Percentiles rank a stretch among this genome's conserved stretches.
phyloP scores from a whole-genome alignment of 2,797 vertebrate genomes.

The Echiichthys vipera region DNA sequence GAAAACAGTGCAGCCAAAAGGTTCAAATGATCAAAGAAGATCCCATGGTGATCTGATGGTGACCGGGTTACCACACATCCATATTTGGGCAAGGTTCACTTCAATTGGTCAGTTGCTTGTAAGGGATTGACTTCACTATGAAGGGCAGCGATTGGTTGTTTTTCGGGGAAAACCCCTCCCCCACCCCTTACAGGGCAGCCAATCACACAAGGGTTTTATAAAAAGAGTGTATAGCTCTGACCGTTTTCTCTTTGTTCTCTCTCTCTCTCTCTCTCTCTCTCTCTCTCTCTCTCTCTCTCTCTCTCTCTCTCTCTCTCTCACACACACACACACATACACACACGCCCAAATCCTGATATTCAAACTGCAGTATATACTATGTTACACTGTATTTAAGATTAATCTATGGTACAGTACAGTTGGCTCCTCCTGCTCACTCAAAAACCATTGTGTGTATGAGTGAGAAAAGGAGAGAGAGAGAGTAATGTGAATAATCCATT shows the following conservation, averaged over 20 bases:
- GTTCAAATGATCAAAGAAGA: neutral
- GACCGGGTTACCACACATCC: conserved; percentile 20
- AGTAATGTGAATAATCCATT: neutral
- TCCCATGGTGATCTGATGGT: neutral
- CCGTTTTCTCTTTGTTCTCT: conserved; percentile 10
- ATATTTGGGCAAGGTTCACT: conserved; percentile 31
- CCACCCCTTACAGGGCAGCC: conserved; percentile 27
- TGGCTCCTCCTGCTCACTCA: neutral
- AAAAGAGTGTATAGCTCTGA: neutral
- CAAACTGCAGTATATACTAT: conserved; percentile 1
- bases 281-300: neutral
- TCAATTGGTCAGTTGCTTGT: conserved; percentile 13
- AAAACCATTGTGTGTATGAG: neutral
- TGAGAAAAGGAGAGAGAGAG: neutral
- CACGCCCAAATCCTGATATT: neutral
- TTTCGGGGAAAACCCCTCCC: neutral
- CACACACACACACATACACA: neutral
- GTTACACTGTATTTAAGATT: neutral
- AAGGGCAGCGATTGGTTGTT: conserved; percentile 21
- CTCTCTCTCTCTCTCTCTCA: too few species aligned
- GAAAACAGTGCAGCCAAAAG: neutral
- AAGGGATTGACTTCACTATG: neutral
- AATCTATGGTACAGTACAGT: neutral
- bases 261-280: neutral
- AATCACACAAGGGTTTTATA: neutral